Percentiles rank a stretch among this genome's conserved stretches.
These are phyloP conservation scores for Cirrhinus mrigala DNA, from an alignment of 2,797 vertebrate genomes.

Conservation along the genomic window DNA sequence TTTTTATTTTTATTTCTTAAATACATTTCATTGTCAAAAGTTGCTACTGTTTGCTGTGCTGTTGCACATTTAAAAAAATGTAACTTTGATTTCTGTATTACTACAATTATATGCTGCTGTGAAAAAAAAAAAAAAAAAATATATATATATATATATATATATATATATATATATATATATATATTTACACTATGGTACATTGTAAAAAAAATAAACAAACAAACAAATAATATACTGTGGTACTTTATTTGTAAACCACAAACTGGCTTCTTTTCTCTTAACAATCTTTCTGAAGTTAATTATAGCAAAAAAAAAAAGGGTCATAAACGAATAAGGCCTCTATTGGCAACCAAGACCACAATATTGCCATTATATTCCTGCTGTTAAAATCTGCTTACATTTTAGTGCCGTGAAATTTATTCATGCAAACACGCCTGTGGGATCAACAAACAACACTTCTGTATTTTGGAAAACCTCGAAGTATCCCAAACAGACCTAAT, in stretches of 20 bases:
- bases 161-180: too few species aligned
- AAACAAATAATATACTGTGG: background rate
- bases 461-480: slow-evolving; percentile 42
- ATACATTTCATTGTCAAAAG: background rate
- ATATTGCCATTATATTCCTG: slow-evolving; percentile 26
- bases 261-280: background rate
- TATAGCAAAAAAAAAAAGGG: background rate
- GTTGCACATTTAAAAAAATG: background rate
- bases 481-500: slow-evolving; percentile 25
- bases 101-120: background rate
- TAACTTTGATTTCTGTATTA: background rate
- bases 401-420: slow-evolving; percentile 28
- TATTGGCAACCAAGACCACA: slow-evolving; percentile 20
- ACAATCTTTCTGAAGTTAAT: background rate
- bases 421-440: slow-evolving; percentile 34
- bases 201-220: background rate
- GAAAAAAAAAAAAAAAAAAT: background rate
- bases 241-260: background rate
- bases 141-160: too few species aligned
- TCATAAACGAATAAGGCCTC: slow-evolving; percentile 2
- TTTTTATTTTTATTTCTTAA: background rate
- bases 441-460: slow-evolving; percentile 19
- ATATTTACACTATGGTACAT: background rate
- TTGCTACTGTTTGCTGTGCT: background rate
- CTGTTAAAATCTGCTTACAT: slow-evolving; percentile 42